These are phyloP conservation scores for Paramisgurnus dabryanus DNA, from an alignment of 2,113 vertebrate species.

Conservation along the genomic window DNA sequence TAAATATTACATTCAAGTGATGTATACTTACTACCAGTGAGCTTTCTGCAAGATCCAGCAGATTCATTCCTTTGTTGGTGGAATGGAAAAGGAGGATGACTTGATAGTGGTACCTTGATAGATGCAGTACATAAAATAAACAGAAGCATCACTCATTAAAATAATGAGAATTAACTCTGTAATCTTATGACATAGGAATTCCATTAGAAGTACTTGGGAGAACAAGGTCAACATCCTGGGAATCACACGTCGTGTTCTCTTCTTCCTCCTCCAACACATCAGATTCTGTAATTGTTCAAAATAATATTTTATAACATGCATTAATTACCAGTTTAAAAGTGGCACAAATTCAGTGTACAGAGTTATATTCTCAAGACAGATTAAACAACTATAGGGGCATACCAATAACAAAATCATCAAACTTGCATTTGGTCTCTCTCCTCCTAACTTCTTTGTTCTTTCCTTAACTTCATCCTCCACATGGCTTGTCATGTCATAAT, in stretches of 20 bases:
- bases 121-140: not conserved
- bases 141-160: not conserved
- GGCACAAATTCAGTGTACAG: not conserved
- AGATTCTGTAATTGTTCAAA: constrained; percentile 26
- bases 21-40: not conserved
- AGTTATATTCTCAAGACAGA: constrained; percentile 5
- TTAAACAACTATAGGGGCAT: constrained; percentile 1
- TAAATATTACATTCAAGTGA: not conserved
- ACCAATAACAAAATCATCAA: constrained; percentile 25
- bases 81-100: not conserved
- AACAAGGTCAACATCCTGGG: not conserved
- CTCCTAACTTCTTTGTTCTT: not conserved
- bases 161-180: not conserved
- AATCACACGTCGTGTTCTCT: not conserved
- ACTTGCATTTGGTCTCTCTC: constrained; percentile 22
- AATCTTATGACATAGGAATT: not conserved
- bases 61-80: constrained; percentile 4
- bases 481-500: constrained; percentile 23
- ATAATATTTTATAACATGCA: not conserved
- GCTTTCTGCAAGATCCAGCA: not conserved
- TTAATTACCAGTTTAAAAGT: constrained; percentile 5
- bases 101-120: not conserved
- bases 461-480: constrained; percentile 5
- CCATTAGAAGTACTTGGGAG: not conserved
- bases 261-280: not conserved